These are phyloP conservation scores for Lithophane socia DNA, from an alignment of 2,888 invertebrate species.

Conservation along the genomic window DNA sequence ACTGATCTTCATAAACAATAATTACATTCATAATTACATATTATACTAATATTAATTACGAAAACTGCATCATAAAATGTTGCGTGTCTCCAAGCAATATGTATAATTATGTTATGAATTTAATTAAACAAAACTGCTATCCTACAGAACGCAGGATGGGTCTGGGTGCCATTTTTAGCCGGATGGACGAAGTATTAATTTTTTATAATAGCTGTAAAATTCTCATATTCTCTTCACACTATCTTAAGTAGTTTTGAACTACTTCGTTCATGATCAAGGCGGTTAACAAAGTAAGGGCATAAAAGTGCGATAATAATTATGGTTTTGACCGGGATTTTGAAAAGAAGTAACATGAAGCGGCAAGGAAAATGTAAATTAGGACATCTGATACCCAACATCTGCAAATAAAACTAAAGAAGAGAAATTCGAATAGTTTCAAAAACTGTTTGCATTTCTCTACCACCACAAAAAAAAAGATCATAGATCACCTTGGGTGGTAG, in stretches of 20 bases:
- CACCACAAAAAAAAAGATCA: background rate
- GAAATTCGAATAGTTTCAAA: background rate
- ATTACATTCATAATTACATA: constrained; percentile 46
- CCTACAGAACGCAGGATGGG: constrained; percentile 67
- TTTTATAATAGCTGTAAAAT: constrained; percentile 67
- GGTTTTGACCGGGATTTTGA: background rate
- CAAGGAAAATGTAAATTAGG: background rate
- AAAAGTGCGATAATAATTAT: background rate
- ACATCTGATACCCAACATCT: background rate
- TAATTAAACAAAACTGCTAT: constrained; percentile 59
- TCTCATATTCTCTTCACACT: constrained; percentile 48
- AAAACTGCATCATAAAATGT: constrained; percentile 43
- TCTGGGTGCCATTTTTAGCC: constrained; percentile 69
- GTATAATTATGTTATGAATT: constrained; percentile 59
- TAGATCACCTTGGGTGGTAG: constrained; percentile 3
- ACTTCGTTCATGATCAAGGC: constrained; percentile 18
- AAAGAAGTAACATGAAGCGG: background rate
- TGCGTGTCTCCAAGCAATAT: constrained; percentile 47
- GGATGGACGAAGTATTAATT: constrained; percentile 69
- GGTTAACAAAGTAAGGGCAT: background rate
- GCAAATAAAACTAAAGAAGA: background rate
- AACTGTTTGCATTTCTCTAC: background rate
- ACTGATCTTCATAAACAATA: constrained; percentile 36
- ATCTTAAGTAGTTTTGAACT: constrained; percentile 23
- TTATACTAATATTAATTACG: constrained; percentile 42